Conservation (phyloP, 2,113 vertebrate genomes). For the Machaerirhynchus nigripectus region DNA sequence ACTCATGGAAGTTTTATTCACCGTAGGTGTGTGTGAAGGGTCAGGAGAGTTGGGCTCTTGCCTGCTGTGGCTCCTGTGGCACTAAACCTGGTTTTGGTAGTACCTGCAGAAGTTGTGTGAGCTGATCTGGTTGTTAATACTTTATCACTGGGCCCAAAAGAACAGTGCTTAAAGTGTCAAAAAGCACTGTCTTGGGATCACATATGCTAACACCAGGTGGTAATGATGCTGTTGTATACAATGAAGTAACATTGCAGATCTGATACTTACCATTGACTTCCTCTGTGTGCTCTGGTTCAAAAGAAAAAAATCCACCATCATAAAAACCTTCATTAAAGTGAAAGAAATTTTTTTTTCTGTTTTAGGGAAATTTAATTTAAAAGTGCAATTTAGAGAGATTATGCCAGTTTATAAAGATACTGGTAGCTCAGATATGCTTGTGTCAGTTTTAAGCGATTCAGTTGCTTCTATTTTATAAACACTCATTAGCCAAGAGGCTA, state of each 20-base stretch:
- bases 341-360: accelerated
- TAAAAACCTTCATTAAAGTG: background rate
- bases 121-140: background rate
- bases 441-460: background rate
- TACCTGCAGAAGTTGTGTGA: background rate
- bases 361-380: background rate
- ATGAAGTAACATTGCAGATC: background rate
- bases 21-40: background rate
- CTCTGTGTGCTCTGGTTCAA: background rate
- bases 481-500: background rate
- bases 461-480: background rate
- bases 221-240: background rate
- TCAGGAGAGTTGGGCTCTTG: background rate
- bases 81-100: background rate
- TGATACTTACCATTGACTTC: accelerated
- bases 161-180: background rate
- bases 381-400: background rate
- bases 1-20: accelerated
- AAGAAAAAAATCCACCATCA: background rate
- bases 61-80: background rate
- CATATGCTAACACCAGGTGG: background rate
- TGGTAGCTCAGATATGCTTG: background rate
- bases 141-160: background rate
- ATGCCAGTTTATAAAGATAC: background rate
- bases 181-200: background rate